These are phyloP conservation scores for Melieria picta DNA, from an alignment of 2,888 invertebrate species.

Conservation along the genomic window DNA sequence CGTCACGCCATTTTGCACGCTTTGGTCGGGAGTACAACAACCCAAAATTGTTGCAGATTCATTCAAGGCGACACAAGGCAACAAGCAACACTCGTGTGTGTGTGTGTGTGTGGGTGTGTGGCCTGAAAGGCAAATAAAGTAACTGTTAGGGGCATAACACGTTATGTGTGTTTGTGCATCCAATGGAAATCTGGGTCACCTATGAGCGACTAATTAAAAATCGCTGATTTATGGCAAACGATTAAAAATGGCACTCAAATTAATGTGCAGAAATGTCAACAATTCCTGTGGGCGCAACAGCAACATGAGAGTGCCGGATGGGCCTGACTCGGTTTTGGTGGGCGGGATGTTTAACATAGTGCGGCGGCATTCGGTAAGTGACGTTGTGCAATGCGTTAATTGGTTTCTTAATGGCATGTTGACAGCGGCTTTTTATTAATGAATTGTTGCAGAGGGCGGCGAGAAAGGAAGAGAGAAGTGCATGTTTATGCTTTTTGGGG, in stretches of 20 bases:
- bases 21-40: too few species aligned
- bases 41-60: too few species aligned
- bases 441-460: neutral
- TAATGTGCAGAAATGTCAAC: conserved; percentile 5
- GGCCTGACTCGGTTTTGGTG: too few species aligned
- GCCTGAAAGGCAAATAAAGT: neutral
- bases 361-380: too few species aligned
- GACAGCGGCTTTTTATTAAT: conserved; percentile 7
- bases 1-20: too few species aligned
- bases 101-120: neutral
- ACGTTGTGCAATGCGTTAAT: neutral
- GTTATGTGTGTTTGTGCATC: neutral
- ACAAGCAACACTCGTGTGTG: neutral
- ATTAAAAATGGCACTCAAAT: conserved; percentile 9
- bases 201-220: conserved; percentile 9
- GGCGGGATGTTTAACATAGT: too few species aligned
- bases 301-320: too few species aligned
- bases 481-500: too few species aligned
- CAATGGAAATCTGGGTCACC: neutral
- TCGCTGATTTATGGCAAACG: neutral
- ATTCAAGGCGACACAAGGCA: too few species aligned
- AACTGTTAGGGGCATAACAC: too few species aligned
- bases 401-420: conserved; percentile 3
- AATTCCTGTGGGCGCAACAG: neutral
- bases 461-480: too few species aligned